Conservation (phyloP, 2,888 invertebrate genomes). For the Thymelicus acteon region DNA sequence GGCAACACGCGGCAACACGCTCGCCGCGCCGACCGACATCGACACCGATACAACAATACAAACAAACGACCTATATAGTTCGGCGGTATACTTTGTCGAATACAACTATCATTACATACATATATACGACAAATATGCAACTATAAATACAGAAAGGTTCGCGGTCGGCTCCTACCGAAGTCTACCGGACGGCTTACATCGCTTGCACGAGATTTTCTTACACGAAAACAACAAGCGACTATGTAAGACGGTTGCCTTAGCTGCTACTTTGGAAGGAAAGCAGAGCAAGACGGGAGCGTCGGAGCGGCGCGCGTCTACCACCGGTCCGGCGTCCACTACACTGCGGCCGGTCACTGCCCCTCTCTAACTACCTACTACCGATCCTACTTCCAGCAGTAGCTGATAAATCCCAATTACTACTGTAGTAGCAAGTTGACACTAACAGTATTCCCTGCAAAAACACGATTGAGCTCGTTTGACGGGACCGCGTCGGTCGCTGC, state of each 20-base stretch:
- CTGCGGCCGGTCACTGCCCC: too few relatives aligned
- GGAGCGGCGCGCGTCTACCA: too few relatives aligned
- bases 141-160: slow-evolving; percentile 13
- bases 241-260: slow-evolving; percentile 48
- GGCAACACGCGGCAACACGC: too few relatives aligned
- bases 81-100: slow-evolving; percentile 26
- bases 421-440: too few relatives aligned
- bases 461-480: too few relatives aligned
- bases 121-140: slow-evolving; percentile 14
- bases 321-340: too few relatives aligned
- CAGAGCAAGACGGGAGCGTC: slow-evolving; percentile 54
- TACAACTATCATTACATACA: slow-evolving; percentile 6
- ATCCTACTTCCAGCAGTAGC: too few relatives aligned
- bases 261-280: slow-evolving; percentile 63
- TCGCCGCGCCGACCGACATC: background rate
- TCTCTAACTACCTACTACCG: too few relatives aligned
- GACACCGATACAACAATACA: background rate
- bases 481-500: too few relatives aligned
- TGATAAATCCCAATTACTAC: too few relatives aligned
- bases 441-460: too few relatives aligned
- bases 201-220: slow-evolving; percentile 34
- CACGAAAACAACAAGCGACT: slow-evolving; percentile 12
- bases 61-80: slow-evolving; percentile 19
- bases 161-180: background rate
- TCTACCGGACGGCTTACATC: background rate